A percentile compares a stretch with the other conserved stretches of the same genome.
phyloP scores from a whole-genome alignment of 2,797 vertebrate species.

The Ibycter americanus region DNA sequence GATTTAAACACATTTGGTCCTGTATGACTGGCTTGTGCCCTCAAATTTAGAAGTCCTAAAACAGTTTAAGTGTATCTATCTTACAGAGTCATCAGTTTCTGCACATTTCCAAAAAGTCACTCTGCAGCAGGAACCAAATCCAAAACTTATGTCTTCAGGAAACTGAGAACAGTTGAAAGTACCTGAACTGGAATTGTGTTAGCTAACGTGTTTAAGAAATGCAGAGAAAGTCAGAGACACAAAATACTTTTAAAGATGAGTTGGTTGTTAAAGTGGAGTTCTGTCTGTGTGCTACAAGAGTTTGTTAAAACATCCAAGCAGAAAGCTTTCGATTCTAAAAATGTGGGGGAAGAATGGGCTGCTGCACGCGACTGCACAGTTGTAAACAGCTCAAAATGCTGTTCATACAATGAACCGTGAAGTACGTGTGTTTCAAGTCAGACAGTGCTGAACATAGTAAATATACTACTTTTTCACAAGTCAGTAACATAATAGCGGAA shows the following conservation, averaged over 20 bases:
- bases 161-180: background rate
- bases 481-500: background rate
- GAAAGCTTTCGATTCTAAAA: background rate
- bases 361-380: rapidly evolving
- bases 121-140: background rate
- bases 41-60: background rate
- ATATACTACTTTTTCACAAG: background rate
- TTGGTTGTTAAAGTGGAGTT: background rate
- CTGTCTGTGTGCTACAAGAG: background rate
- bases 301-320: background rate
- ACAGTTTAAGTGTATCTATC: background rate
- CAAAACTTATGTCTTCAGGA: background rate
- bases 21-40: background rate
- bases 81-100: background rate
- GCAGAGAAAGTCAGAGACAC: background rate
- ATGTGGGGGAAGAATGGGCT: background rate
- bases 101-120: background rate
- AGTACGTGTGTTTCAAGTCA: background rate
- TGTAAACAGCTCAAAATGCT: background rate
- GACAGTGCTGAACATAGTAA: background rate
- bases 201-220: background rate
- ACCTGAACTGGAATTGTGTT: background rate
- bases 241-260: background rate
- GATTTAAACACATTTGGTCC: background rate
- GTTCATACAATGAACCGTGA: background rate